Percentiles rank a stretch among this genome's conserved stretches.
Evolutionary conservation across 2,113 vertebrate genomes (phyloP).

Genomic region (Tragelaphus imberbis): DNA sequence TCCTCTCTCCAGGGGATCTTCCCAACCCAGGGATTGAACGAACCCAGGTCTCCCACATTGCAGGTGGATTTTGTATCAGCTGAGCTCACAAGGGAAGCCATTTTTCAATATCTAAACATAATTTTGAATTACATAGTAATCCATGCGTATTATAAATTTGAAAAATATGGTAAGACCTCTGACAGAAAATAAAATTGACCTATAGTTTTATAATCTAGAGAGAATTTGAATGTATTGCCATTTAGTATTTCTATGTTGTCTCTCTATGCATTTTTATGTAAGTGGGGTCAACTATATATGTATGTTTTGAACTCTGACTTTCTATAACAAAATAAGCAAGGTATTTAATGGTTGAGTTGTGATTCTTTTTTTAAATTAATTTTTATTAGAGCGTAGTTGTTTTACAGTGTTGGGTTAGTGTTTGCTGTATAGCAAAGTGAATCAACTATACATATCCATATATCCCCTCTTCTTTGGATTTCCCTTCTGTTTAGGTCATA

Average conservation of each 20-base stretch:
- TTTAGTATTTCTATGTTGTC: background rate
- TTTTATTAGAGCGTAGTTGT: background rate
- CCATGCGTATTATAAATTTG: background rate
- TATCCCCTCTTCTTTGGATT: background rate
- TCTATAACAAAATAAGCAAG: background rate
- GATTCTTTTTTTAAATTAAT: background rate
- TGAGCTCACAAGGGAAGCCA: background rate
- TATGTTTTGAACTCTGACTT: background rate
- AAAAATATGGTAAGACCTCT: background rate
- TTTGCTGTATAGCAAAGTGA: background rate
- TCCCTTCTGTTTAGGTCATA: background rate
- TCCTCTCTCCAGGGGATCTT: background rate
- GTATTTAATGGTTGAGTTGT: background rate
- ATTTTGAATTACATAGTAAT: background rate
- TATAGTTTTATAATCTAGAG: background rate
- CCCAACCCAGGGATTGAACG: background rate
- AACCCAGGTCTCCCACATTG: background rate
- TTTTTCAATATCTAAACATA: background rate
- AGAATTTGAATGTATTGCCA: background rate
- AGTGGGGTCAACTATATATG: background rate
- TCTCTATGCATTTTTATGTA: background rate
- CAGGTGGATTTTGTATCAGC: background rate
- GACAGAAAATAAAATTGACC: background rate
- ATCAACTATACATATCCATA: background rate
- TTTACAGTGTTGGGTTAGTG: background rate